Evolutionary conservation across 2,797 vertebrate genomes (phyloP).

Genomic region (Urosaurus nigricauda): DNA sequence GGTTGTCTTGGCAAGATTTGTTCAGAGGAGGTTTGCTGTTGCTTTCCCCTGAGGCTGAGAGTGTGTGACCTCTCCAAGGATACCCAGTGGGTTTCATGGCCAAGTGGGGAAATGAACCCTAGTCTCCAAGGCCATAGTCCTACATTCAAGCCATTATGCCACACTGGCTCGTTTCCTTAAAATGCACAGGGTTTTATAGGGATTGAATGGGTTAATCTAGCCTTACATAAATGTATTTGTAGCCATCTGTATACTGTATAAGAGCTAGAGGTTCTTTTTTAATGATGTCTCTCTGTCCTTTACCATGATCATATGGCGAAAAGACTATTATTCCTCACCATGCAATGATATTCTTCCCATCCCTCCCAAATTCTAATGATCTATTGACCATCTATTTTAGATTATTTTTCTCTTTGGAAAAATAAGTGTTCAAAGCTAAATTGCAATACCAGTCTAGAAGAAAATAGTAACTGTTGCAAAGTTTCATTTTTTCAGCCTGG

Average conservation of each 20-base stretch:
- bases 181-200: neutral
- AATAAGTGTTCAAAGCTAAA: neutral
- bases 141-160: too few species aligned
- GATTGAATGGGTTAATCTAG: slow-evolving; percentile 14
- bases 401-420: neutral
- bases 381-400: neutral
- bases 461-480: neutral
- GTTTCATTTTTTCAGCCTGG: neutral
- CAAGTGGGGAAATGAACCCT: too few species aligned
- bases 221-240: neutral
- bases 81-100: too few species aligned
- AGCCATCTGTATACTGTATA: too few species aligned
- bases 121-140: too few species aligned
- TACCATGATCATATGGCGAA: too few species aligned
- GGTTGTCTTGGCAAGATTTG: too few species aligned
- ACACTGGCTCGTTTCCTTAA: neutral
- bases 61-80: too few species aligned
- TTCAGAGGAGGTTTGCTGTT: too few species aligned
- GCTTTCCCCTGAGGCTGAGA: too few species aligned
- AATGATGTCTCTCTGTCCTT: neutral
- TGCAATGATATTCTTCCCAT: too few species aligned
- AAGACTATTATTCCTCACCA: too few species aligned
- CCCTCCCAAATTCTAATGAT: neutral
- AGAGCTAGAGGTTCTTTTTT: neutral
- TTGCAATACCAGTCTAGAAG: neutral